Conservation (phyloP, 2,888 invertebrate species). For the Chalcosyrphus nemorum region DNA sequence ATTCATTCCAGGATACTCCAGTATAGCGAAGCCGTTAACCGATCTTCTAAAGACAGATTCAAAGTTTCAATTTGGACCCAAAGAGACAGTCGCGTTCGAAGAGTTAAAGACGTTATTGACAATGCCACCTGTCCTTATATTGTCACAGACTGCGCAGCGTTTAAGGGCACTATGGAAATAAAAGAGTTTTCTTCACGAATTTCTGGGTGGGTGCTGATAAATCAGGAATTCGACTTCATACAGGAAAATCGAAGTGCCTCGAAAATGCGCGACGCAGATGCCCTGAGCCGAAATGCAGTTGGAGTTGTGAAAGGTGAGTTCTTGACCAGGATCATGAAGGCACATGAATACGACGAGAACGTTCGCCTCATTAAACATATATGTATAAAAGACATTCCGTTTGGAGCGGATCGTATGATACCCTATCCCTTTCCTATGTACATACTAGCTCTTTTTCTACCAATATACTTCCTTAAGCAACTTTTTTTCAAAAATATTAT, state of each 20-base stretch:
- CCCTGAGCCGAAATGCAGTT: background rate
- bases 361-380: background rate
- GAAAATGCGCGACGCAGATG: conserved; percentile 2
- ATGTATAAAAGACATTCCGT: too few species aligned
- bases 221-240: background rate
- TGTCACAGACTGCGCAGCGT: background rate
- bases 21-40: background rate
- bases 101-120: background rate
- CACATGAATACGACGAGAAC: background rate
- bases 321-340: background rate
- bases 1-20: background rate
- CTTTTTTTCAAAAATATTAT: too few species aligned
- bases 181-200: conserved; percentile 6
- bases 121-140: background rate
- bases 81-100: background rate
- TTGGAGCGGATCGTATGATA: too few species aligned
- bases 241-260: background rate
- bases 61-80: background rate
- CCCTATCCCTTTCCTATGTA: too few species aligned
- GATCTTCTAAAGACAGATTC: background rate
- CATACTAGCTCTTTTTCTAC: too few species aligned
- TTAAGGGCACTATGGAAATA: background rate
- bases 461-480: too few species aligned
- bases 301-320: background rate
- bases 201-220: background rate